phyloP scores from a whole-genome alignment of 2,113 vertebrate genomes.

The Thunnus maccoyii region DNA sequence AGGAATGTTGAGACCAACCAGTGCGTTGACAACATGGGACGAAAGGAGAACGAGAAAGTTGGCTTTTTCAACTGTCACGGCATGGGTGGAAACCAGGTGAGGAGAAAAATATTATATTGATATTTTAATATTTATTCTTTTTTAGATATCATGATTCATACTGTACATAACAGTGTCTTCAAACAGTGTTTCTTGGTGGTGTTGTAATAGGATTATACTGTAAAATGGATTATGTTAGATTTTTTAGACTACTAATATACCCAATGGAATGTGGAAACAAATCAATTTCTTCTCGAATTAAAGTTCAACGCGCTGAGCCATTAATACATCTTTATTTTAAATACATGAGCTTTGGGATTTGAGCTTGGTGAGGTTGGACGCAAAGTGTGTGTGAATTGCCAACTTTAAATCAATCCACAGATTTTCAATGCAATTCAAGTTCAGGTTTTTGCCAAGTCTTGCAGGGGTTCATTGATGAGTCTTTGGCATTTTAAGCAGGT shows the following conservation, averaged over 20 bases:
- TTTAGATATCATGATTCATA: neutral
- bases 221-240: too few species aligned
- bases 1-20: conserved; percentile 99
- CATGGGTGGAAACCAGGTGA: conserved; percentile 99
- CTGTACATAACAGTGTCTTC: neutral
- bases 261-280: neutral
- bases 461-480: conserved; percentile 7
- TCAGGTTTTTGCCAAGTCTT: conserved; percentile 11
- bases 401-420: conserved; percentile 16
- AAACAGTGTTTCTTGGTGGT: too few species aligned
- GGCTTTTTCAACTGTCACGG: conserved; percentile 99
- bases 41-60: conserved; percentile 98
- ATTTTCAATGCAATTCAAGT: conserved; percentile 17
- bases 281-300: neutral
- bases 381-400: neutral
- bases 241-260: too few species aligned
- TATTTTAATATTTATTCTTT: too few species aligned
- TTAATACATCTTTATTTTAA: conserved; percentile 17
- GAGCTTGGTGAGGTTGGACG: neutral
- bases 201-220: too few species aligned
- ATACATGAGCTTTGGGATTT: conserved; percentile 9
- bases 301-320: neutral
- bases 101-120: neutral
- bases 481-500: conserved; percentile 4
- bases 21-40: conserved; percentile 99